Evolutionary conservation across 1,140 invertebrate genomes (phyloP), one percentile per base, ranked within the genome.

Genomic region (Tribolium castaneum): DNA sequence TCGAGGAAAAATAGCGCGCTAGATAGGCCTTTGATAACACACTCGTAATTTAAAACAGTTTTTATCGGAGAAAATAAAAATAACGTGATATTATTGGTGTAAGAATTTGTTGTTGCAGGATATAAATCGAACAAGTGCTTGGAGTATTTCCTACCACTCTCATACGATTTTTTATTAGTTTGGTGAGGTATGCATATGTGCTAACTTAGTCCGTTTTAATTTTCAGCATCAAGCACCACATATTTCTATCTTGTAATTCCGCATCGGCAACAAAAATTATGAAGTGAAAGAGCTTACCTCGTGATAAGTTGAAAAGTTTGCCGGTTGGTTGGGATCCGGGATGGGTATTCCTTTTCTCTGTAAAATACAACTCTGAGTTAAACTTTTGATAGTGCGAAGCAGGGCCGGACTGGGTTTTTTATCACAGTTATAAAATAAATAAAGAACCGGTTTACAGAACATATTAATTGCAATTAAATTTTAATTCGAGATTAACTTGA

Each of bases 301-400:
- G 66, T 86, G 86, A 54, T 85, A 86, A 39, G 83, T 84, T 9
- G 86, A 83, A 81, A 87, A 83, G 77, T 85, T 85, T 22, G 86
- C 83, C 7, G 86, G 78, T 74, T 88, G 86, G 78, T 87, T 87
- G 16, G 83, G 78, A 70, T 88, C 87, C 25, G 83, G 82, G 45
- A 84, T 81, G 34, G 81, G 80, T 45, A 80, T 76, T 34, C 81
- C 83, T 87, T 87, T 87, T 82, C 87, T 86, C 87, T 87, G 81
- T 22, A 86, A 85, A 52, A 45, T 70, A 70, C 0, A 52, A 72
- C 19, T 19, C 50, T 34, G 7, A 45, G 3, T 52, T 52, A 66
- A 66, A 66, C 7, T 59, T 10, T 22, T 59, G 52, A 56, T 9
- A 56, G 52, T 14, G 14, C 3, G 12, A 56, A 56, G 9, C 16